Conservation (phyloP, 2,113 vertebrate genomes). For the Prochilodus magdalenae region DNA sequence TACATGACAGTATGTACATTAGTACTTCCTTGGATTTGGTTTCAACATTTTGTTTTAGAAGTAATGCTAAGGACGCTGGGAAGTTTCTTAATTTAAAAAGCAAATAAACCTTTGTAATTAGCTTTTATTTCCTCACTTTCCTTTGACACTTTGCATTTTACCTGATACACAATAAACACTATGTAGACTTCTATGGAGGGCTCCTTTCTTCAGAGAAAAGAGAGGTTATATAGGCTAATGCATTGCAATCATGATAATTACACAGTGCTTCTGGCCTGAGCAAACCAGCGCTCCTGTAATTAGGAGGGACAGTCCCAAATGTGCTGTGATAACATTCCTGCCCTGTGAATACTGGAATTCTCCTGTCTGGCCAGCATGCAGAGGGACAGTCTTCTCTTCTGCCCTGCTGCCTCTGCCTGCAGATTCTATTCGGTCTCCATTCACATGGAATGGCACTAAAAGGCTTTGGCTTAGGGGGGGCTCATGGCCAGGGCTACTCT, state of each 20-base stretch:
- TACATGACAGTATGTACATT: no score
- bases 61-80: no score
- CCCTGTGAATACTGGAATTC: constrained; percentile 36
- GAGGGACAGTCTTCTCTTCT: constrained; percentile 39
- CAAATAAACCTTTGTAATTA: no score
- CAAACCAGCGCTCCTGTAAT: constrained; percentile 57
- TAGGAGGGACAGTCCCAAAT: constrained; percentile 62
- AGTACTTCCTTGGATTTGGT: no score
- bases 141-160: constrained; percentile 15
- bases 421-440: constrained; percentile 29
- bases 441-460: constrained; percentile 30
- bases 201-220: constrained; percentile 36
- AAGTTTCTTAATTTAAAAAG: no score
- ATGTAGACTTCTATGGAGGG: constrained; percentile 1
- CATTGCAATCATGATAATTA: constrained; percentile 61
- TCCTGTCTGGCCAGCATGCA: constrained; percentile 9
- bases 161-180: background rate
- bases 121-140: background rate
- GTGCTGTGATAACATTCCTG: constrained; percentile 58
- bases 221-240: constrained; percentile 48
- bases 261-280: constrained; percentile 53
- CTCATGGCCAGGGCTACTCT: constrained; percentile 16
- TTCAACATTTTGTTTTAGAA: no score
- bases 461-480: constrained; percentile 24
- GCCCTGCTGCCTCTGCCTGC: constrained; percentile 27